Base-by-base conservation (phyloP, 1,140 invertebrate species). In the Heliconius melpomene region DNA sequence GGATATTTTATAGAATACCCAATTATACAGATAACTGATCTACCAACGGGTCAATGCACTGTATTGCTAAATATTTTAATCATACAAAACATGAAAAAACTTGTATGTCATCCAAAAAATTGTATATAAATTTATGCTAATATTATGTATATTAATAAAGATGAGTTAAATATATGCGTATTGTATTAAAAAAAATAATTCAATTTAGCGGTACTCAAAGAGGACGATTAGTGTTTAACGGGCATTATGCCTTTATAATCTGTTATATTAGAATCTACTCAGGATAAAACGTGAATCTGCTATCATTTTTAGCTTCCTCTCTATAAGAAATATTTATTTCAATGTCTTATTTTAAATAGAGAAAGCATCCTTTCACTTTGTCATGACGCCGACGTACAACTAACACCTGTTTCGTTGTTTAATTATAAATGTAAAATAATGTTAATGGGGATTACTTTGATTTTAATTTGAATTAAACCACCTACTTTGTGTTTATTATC, bases 371-470 rank as follows among this genome's bases (percentile, higher is more conserved):
- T 66, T 66, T 66, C 60, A 66, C 60, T 66, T 16, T 6, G 11
- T 29, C 26, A 16, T 2, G 60, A 66, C 60, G 29, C 60, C 26
- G 26, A 26, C 26, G 23, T 66, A 66, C 60, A 66, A 66, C 60
- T 66, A 66, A 66, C 60, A 66, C 60, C 60, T 66, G 60, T 66
- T 66, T 29, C 26, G 60, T 29, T 66, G 60, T 29, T n/a, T 66
- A 26, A 66, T 66, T 66, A 66, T 66, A 66, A 3, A 66, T 66
- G 29, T 66, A 66, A 66, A 66, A 16, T 23, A 11, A 18, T 66
- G 60, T 13, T 66, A 66, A 66, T 29, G 23, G 29, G 23, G 3
- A 29, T 9, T 66, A 66, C 60, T 66, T 66, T 66, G 60, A 29
- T 60, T 60, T 60, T 60, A 60, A 60, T 60, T 60, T 60, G 9